phyloP scores from a whole-genome alignment of 2,797 vertebrate genomes.

The Phrynocephalus guinanensis region DNA sequence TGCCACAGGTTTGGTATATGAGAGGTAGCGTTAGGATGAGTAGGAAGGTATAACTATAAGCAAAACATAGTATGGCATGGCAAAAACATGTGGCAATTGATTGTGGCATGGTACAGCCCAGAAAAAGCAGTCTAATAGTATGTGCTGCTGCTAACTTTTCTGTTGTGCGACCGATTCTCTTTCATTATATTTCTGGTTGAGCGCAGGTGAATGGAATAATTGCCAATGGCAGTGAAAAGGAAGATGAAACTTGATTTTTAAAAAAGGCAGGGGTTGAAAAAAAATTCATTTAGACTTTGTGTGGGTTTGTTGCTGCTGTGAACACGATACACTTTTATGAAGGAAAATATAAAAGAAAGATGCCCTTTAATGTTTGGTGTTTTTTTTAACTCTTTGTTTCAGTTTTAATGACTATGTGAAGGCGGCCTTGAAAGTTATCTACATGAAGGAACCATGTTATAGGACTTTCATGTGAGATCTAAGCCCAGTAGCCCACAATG shows the following conservation, averaged over 20 bases:
- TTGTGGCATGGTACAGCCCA: conserved; percentile 36
- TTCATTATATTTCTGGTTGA: conserved; percentile 70
- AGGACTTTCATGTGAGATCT: neutral
- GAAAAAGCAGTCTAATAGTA: conserved; percentile 41
- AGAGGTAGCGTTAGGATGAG: neutral
- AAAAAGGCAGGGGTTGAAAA: conserved; percentile 68
- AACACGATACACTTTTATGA: conserved; percentile 54
- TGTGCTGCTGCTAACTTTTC: conserved; percentile 61
- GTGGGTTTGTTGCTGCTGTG: conserved; percentile 38
- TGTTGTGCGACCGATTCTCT: conserved; percentile 69
- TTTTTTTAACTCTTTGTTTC: conserved; percentile 42
- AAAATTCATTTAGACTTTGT: conserved; percentile 65
- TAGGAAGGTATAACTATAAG: conserved; percentile 9
- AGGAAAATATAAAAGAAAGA: conserved; percentile 34
- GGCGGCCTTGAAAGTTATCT: neutral
- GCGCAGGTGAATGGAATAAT: conserved; percentile 66
- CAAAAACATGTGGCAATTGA: conserved; percentile 48
- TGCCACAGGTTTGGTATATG: neutral
- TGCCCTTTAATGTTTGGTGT: conserved; percentile 22
- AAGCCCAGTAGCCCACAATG: neutral
- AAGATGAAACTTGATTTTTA: conserved; percentile 70
- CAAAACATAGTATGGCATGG: conserved; percentile 17
- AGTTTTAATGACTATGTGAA: conserved; percentile 28
- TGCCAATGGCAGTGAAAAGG: conserved; percentile 63
- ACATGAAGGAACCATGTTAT: neutral